Percentiles rank a stretch among this genome's conserved stretches.
phyloP scores from a whole-genome alignment of 2,113 vertebrate genomes.

The Indicator maculatus region DNA sequence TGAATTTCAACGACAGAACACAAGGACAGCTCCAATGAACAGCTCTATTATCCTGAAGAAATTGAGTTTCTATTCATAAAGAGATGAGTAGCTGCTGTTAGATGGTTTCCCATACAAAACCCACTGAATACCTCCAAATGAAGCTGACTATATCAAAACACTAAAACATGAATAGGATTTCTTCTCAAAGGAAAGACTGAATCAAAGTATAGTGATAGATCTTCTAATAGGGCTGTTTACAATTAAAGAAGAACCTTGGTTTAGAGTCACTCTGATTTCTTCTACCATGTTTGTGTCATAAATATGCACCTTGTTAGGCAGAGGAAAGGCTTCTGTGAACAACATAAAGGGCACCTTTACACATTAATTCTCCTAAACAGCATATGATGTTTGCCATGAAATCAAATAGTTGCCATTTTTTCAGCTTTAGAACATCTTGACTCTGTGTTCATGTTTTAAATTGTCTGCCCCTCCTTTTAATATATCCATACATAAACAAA shows the following conservation, averaged over 20 bases:
- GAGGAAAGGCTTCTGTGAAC: not conserved
- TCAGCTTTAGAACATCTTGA: not conserved
- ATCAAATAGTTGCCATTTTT: not conserved
- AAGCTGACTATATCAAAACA: conserved; percentile 73
- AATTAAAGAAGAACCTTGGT: conserved; percentile 75
- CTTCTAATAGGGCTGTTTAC: conserved; percentile 68
- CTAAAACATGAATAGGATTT: conserved; percentile 76
- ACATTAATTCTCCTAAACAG: not conserved
- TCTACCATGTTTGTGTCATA: conserved; percentile 57
- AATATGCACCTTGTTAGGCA: conserved; percentile 16
- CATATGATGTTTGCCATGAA: not conserved
- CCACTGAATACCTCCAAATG: conserved; percentile 72
- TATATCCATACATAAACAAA: not conserved
- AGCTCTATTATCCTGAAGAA: conserved; percentile 70
- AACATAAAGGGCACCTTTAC: not conserved
- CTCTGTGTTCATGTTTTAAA: not conserved
- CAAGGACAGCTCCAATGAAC: conserved; percentile 73
- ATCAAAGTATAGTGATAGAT: conserved; percentile 72
- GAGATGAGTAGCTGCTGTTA: conserved; percentile 62
- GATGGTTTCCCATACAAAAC: conserved; percentile 68
- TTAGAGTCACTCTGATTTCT: conserved; percentile 68
- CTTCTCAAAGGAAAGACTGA: conserved; percentile 74
- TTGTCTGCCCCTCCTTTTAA: not conserved
- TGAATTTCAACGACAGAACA: conserved; percentile 43
- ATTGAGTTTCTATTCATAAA: conserved; percentile 73